phyloP scores from a whole-genome alignment of 1,140 invertebrate genomes.

The Drosophila melanica region DNA sequence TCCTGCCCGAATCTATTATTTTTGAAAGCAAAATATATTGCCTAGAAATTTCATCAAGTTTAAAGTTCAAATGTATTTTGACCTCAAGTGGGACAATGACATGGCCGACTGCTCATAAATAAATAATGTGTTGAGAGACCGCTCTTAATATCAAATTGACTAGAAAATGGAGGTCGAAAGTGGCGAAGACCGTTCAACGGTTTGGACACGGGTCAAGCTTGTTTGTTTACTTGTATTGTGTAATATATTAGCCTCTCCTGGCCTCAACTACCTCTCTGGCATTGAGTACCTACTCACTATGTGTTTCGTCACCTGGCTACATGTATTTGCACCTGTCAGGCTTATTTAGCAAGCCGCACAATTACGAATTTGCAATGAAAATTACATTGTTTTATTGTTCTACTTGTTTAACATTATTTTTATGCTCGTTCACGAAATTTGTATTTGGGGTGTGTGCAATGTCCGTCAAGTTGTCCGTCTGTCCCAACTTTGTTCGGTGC shows the following conservation, averaged over 20 bases:
- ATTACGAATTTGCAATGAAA: constrained; percentile 20
- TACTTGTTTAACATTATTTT: constrained; percentile 2
- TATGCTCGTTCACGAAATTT: too few species aligned
- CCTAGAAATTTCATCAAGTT: neutral
- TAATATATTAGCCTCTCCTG: constrained; percentile 41
- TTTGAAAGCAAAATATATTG: constrained; percentile 9
- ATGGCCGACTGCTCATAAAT: constrained; percentile 50
- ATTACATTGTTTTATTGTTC: constrained; percentile 20
- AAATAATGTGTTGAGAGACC: constrained; percentile 56
- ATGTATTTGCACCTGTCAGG: constrained; percentile 1
- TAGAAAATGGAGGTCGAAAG: constrained; percentile 59
- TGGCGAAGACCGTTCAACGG: constrained; percentile 51
- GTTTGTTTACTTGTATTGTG: constrained; percentile 52
- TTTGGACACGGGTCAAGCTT: constrained; percentile 54
- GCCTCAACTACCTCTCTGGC: constrained; percentile 5
- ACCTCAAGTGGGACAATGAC: constrained; percentile 8
- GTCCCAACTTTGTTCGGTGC: too few species aligned
- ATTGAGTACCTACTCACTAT: constrained; percentile 49
- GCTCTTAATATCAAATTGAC: constrained; percentile 59
- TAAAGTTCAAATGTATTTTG: constrained; percentile 1
- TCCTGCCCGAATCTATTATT: neutral
- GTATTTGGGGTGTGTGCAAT: too few species aligned
- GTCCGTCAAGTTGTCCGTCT: too few species aligned
- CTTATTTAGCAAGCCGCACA: constrained; percentile 13
- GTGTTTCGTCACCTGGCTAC: neutral